Base-by-base conservation (phyloP, 2,797 vertebrate genomes). In the Tympanoctomys barrerae region DNA sequence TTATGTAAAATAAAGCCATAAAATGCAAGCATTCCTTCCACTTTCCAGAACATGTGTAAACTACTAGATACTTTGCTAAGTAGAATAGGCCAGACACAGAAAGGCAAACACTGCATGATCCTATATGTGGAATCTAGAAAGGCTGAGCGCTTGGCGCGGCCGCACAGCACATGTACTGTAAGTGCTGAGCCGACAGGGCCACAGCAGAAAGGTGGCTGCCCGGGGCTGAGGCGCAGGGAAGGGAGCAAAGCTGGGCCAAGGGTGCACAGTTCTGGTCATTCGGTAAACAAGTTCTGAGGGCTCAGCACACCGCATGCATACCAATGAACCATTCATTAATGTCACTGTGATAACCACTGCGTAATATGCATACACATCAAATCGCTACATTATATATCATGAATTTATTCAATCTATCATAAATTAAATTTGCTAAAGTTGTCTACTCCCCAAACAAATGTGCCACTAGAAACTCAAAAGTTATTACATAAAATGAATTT, bases 401-500 rank as follows among this genome's bases (percentile, higher is more conserved):
- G 18, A 80, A 59, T 13, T 1, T 28, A 42, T 19, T 33, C 12
- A 36, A n/a, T 39, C 5, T 36, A 31, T 70, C 42, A 89, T 3
- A 39, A 71, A 88, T 64, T 77, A n/a, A 81, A 39, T 61, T 68
- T 22, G 75, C 54, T 57, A 87, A 61, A 88, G 24, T 46, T 46
- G 82, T 24, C 28, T 10, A 49, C 33, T 21, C 9, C 2, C 12
- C 19, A 36, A 42, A 90, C 62, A 59, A 64, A 42, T 31, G 18
- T 64, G n/a, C 13, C 64, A 75, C 24, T 21, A 91, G 18, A 90
- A 97, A 75, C 92, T 68, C 89, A 94, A 95, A 49, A 79, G n/a
- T 46, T 21, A 84, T n/a, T 91, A 33, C 8, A 94, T 13, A 52
- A 92, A 97, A 39, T 61, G 14, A 1, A 52, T 42, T 42, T 42